These are phyloP conservation scores for Chymomyza fuscimana DNA, from an alignment of 2,888 invertebrate genomes.

Conservation along the genomic window DNA sequence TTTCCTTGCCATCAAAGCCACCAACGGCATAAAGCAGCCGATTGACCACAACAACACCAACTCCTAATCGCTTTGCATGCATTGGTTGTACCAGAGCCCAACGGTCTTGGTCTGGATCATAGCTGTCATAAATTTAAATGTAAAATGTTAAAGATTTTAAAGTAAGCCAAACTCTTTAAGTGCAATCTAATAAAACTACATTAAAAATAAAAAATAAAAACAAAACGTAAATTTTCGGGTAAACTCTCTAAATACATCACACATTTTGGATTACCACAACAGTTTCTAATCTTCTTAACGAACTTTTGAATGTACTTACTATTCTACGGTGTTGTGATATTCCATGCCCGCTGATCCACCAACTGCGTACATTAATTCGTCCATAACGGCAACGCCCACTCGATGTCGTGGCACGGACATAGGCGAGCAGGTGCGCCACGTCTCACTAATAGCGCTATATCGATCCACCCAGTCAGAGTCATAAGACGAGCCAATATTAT, in stretches of 20 bases:
- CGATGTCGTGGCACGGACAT: constrained; percentile 94
- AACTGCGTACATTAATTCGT: constrained; percentile 93
- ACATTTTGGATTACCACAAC: not conserved
- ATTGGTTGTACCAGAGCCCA: constrained; percentile 89
- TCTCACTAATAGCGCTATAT: constrained; percentile 91
- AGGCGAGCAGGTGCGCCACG: constrained; percentile 92
- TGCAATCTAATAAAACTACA: too few relatives aligned
- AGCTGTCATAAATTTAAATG: constrained; percentile 81
- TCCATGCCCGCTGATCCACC: constrained; percentile 93
- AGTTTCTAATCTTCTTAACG: not conserved
- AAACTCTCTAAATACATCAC: not conserved
- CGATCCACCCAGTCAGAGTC: constrained; percentile 90
- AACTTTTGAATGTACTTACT: constrained; percentile 81
- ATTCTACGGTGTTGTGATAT: constrained; percentile 94
- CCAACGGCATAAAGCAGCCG: constrained; percentile 90
- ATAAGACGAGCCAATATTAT: constrained; percentile 92
- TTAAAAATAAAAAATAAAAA: too few relatives aligned
- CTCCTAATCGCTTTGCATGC: constrained; percentile 89
- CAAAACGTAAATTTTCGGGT: too few relatives aligned
- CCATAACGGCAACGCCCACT: constrained; percentile 96
- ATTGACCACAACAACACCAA: constrained; percentile 89
- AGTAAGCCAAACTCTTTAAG: too few relatives aligned
- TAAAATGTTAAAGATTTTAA: too few relatives aligned
- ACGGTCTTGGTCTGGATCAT: constrained; percentile 91
- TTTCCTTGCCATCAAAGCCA: constrained; percentile 90